Evolutionary conservation across 2,797 vertebrate genomes (phyloP).

Genomic region (Austrolebias charrua): DNA sequence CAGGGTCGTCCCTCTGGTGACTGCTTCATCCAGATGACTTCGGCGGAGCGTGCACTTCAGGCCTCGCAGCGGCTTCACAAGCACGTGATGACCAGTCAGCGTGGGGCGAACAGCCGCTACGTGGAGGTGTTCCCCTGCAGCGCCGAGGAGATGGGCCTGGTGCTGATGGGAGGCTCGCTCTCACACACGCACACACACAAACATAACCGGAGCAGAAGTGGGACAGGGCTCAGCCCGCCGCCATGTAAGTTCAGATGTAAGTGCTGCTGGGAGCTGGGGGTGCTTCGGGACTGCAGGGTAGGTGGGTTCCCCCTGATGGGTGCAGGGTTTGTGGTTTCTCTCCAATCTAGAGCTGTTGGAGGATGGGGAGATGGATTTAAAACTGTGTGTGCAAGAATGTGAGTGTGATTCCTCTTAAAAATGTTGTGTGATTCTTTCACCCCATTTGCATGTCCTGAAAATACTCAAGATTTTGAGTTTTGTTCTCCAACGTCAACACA

Average conservation of each 20-base stretch:
- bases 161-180: constrained; percentile 96
- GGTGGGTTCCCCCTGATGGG: constrained; percentile 81
- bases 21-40: constrained; percentile 97
- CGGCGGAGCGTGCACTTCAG: constrained; percentile 86
- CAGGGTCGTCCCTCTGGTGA: constrained; percentile 95
- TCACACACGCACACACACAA: constrained; percentile 74
- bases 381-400: constrained; percentile 41
- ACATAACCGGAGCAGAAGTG: constrained; percentile 86
- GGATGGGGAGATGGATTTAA: constrained; percentile 44
- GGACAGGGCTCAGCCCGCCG: constrained; percentile 97
- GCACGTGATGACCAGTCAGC: constrained; percentile 78
- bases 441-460: constrained; percentile 67
- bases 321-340: constrained; percentile 71
- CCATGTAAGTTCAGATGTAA: constrained; percentile 99
- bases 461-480: constrained; percentile 38
- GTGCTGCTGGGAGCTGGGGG: constrained; percentile 89
- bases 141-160: constrained; percentile 96
- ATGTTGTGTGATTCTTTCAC: constrained; percentile 55
- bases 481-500: constrained; percentile 43
- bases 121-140: constrained; percentile 98
- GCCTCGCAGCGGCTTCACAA: constrained; percentile 95
- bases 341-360: constrained; percentile 68
- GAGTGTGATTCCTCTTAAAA: constrained; percentile 41
- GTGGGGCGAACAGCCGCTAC: constrained; percentile 90
- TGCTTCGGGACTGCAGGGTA: constrained; percentile 90